Percentiles rank a stretch among this genome's conserved stretches.
These are phyloP conservation scores for Procambarus virginalis DNA, from an alignment of 1,140 invertebrate genomes.

Conservation along the genomic window DNA sequence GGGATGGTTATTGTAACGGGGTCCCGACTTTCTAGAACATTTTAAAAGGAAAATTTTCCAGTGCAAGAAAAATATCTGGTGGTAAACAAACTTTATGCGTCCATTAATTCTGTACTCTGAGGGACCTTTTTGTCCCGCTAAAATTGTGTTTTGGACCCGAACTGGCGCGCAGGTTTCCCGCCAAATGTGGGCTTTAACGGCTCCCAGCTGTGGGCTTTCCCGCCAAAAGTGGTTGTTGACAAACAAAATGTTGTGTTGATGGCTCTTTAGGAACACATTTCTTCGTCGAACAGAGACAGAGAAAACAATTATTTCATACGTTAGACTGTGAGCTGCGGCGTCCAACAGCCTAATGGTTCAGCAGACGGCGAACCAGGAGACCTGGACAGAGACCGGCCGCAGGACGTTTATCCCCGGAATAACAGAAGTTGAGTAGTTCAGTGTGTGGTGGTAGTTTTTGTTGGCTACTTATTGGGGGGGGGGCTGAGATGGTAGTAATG, in stretches of 20 bases:
- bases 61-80: not conserved
- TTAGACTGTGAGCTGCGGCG: too few species aligned
- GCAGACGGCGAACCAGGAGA: too few species aligned
- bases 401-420: too few species aligned
- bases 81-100: constrained; percentile 26
- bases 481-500: too few species aligned
- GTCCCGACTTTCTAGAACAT: constrained; percentile 15
- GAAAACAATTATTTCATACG: too few species aligned
- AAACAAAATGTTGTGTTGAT: not conserved
- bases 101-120: constrained; percentile 1
- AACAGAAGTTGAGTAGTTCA: too few species aligned
- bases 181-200: not conserved
- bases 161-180: not conserved
- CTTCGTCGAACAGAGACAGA: too few species aligned
- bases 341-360: too few species aligned
- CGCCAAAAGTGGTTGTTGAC: not conserved
- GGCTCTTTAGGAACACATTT: too few species aligned
- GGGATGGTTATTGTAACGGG: not conserved
- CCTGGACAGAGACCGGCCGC: too few species aligned
- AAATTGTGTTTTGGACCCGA: not conserved
- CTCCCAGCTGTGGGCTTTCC: not conserved
- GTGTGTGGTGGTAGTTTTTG: too few species aligned
- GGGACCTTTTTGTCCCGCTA: not conserved
- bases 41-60: not conserved
- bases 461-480: too few species aligned